Percentiles rank a stretch among this genome's conserved stretches.
Evolutionary conservation across 2,888 invertebrate genomes (phyloP).

Genomic region (Galeruca laticollis): DNA sequence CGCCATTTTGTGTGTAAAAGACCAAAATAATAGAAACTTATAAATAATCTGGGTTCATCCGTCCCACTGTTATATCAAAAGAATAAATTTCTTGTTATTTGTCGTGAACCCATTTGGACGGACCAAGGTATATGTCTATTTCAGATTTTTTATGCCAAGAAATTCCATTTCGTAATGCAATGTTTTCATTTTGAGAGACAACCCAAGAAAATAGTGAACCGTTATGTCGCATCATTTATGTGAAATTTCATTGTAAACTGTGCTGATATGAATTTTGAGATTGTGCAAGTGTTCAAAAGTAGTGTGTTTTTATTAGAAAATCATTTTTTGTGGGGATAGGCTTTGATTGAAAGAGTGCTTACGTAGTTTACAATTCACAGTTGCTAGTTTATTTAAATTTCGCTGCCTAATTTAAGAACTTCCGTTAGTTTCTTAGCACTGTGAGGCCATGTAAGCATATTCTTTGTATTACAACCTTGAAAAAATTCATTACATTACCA

Average conservation of each 20-base stretch:
- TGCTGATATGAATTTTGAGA: slow-evolving; percentile 31
- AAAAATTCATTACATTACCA: neutral
- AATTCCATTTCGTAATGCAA: slow-evolving; percentile 60
- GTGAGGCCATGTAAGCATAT: slow-evolving; percentile 15
- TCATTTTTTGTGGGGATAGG: slow-evolving; percentile 23
- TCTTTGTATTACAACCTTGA: slow-evolving; percentile 17
- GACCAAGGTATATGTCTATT: slow-evolving; percentile 78
- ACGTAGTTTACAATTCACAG: slow-evolving; percentile 33
- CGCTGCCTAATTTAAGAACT: slow-evolving; percentile 9
- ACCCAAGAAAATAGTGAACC: slow-evolving; percentile 55
- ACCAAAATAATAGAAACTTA: slow-evolving; percentile 38
- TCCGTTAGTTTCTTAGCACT: slow-evolving; percentile 16
- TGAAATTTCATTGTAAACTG: slow-evolving; percentile 31
- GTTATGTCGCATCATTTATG: slow-evolving; percentile 53
- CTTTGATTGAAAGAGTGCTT: slow-evolving; percentile 30
- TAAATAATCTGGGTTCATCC: slow-evolving; percentile 66
- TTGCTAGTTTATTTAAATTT: slow-evolving; percentile 24
- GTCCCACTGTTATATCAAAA: slow-evolving; percentile 62
- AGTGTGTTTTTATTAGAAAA: slow-evolving; percentile 10
- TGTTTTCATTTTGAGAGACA: slow-evolving; percentile 60
- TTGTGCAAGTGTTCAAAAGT: slow-evolving; percentile 28
- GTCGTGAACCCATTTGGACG: slow-evolving; percentile 78
- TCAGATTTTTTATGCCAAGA: slow-evolving; percentile 46
- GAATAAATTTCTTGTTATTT: slow-evolving; percentile 66
- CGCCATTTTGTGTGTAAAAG: slow-evolving; percentile 67